Percentiles rank a stretch among this genome's conserved stretches.
Evolutionary conservation across 2,113 vertebrate species (phyloP).

Genomic region (Trinectes maculatus): DNA sequence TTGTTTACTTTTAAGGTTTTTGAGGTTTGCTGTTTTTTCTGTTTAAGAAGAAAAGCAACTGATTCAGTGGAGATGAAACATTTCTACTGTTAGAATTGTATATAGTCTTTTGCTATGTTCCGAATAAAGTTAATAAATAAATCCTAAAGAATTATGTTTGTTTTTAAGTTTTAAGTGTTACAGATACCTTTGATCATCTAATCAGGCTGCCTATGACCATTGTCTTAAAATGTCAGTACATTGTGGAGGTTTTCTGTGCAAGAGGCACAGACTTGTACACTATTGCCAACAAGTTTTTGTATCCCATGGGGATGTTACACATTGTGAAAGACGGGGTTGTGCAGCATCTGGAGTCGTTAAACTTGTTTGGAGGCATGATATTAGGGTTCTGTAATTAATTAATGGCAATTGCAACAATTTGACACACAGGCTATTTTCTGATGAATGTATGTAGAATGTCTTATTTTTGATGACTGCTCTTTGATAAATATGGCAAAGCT

Average conservation of each 20-base stretch:
- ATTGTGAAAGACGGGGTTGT: conserved; percentile 43
- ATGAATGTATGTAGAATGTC: conserved; percentile 74
- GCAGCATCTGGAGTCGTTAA: conserved; percentile 44
- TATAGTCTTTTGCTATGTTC: conserved; percentile 89
- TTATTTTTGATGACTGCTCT: conserved; percentile 77
- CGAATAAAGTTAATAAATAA: conserved; percentile 90
- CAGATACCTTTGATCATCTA: conserved; percentile 49
- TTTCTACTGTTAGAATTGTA: conserved; percentile 87
- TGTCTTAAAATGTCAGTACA: conserved; percentile 52
- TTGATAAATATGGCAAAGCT: conserved; percentile 74
- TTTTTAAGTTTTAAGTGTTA: conserved; percentile 63
- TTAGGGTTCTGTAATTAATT: conserved; percentile 52
- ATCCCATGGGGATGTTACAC: conserved; percentile 31
- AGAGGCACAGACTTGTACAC: conserved; percentile 19
- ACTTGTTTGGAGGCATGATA: conserved; percentile 48
- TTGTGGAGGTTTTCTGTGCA: conserved; percentile 37
- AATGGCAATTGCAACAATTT: conserved; percentile 47
- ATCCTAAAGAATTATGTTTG: conserved; percentile 53
- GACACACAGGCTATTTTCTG: conserved; percentile 71
- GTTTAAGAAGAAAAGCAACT: conserved; percentile 73
- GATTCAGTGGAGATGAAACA: conserved; percentile 46
- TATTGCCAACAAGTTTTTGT: conserved; percentile 39
- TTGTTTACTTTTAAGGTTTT: conserved; percentile 76
- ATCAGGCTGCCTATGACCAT: conserved; percentile 51
- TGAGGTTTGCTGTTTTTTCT: conserved; percentile 76